Conservation (phyloP, 1,140 invertebrate genomes). For the Apis dorsata region DNA sequence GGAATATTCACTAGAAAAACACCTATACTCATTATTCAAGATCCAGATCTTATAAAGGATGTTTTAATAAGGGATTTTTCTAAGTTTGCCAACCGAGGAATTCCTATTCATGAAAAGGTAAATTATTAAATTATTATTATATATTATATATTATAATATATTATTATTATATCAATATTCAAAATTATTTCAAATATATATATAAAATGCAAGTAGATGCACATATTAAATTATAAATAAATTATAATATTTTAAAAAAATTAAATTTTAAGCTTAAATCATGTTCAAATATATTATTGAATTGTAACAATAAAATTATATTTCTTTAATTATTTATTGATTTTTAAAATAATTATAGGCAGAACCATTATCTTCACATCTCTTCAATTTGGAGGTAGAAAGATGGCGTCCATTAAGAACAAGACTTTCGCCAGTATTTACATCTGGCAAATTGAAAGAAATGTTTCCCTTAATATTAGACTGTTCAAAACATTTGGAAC, state of each 20-base stretch:
- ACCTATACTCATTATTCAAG: constrained; percentile 74
- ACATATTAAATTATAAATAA: too few relatives aligned
- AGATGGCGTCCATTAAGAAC: constrained; percentile 80
- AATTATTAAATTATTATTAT: too few relatives aligned
- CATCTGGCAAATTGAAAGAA: constrained; percentile 62
- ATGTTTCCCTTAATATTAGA: constrained; percentile 73
- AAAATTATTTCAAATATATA: not conserved
- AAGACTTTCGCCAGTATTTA: constrained; percentile 75
- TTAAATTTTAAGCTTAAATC: too few relatives aligned
- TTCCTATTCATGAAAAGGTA: constrained; percentile 67
- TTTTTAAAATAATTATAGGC: constrained; percentile 9
- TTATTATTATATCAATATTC: too few relatives aligned
- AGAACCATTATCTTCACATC: constrained; percentile 70
- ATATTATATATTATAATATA: too few relatives aligned
- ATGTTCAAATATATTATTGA: too few relatives aligned
- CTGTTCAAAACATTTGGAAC: constrained; percentile 71
- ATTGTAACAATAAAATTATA: not conserved
- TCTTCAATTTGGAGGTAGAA: constrained; percentile 73
- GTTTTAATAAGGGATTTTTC: constrained; percentile 80
- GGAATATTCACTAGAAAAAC: constrained; percentile 76
- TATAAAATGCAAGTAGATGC: not conserved
- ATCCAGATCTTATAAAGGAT: constrained; percentile 78
- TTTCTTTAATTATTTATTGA: not conserved
- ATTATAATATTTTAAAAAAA: too few relatives aligned
- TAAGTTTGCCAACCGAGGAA: constrained; percentile 75